Evolutionary conservation across 2,888 invertebrate species (phyloP).

Genomic region (Oscheius sp.): DNA sequence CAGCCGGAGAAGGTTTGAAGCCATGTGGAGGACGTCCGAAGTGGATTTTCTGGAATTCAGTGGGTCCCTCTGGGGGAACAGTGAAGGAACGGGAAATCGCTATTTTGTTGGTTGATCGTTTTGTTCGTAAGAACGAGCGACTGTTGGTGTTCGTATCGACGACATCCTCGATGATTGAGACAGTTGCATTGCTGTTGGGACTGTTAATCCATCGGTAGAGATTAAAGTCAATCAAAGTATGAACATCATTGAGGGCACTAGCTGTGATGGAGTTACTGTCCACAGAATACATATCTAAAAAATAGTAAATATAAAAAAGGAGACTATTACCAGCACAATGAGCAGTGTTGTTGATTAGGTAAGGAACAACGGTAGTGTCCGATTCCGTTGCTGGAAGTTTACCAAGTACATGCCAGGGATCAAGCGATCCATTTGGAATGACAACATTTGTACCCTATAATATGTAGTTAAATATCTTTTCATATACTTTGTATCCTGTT

Average conservation of each 20-base stretch:
- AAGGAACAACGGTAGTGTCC: background rate
- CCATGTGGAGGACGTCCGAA: slow-evolving; percentile 46
- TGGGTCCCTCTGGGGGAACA: background rate
- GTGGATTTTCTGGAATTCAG: slow-evolving; percentile 32
- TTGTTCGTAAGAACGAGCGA: background rate
- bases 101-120: slow-evolving; percentile 31
- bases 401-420: slow-evolving; percentile 51
- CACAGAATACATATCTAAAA: background rate
- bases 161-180: background rate
- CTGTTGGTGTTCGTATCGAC: too few relatives aligned
- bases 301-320: background rate
- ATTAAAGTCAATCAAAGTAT: slow-evolving; percentile 41
- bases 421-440: slow-evolving; percentile 48
- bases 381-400: background rate
- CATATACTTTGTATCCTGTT: slow-evolving; percentile 17
- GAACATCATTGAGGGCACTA: slow-evolving; percentile 33
- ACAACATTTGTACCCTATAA: slow-evolving; percentile 33
- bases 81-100: too few relatives aligned
- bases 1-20: slow-evolving; percentile 35
- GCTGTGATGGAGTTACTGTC: slow-evolving; percentile 14
- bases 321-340: slow-evolving; percentile 37
- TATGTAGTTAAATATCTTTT: background rate
- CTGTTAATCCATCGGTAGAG: slow-evolving; percentile 49
- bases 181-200: slow-evolving; percentile 33
- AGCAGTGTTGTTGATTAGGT: slow-evolving; percentile 37